Evolutionary conservation across 2,888 invertebrate species (phyloP).

Genomic region (Plebejus melissa): DNA sequence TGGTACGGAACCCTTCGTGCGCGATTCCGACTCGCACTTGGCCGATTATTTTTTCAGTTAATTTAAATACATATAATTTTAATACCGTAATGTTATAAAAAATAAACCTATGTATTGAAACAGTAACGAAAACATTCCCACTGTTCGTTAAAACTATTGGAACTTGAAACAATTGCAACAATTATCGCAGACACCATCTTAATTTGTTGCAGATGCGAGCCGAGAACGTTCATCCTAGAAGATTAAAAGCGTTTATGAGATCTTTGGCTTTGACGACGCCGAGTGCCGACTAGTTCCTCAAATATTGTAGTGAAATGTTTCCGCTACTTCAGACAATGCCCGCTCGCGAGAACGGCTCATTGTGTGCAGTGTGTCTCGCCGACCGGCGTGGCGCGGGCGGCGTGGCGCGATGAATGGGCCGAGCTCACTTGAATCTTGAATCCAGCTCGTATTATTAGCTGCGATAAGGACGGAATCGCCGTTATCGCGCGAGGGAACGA

Average conservation of each 20-base stretch:
- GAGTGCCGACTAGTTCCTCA: conserved; percentile 29
- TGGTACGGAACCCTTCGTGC: no score
- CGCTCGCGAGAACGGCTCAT: conserved; percentile 48
- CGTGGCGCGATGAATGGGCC: conserved; percentile 65
- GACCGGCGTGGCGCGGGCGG: conserved; percentile 42
- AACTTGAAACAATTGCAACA: background rate
- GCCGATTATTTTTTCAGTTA: background rate
- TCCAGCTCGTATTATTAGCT: conserved; percentile 50
- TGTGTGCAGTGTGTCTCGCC: conserved; percentile 63
- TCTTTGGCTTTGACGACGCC: conserved; percentile 35
- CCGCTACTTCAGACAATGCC: conserved; percentile 60
- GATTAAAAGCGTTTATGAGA: conserved; percentile 36
- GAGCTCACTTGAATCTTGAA: conserved; percentile 61
- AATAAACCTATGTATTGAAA: background rate
- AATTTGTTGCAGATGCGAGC: conserved; percentile 15
- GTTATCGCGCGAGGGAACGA: conserved; percentile 43
- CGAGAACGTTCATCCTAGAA: conserved; percentile 5
- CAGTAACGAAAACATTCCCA: background rate
- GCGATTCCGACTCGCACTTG: no score
- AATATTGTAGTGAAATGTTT: conserved; percentile 27
- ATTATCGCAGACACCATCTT: conserved; percentile 1
- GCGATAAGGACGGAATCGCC: conserved; percentile 41
- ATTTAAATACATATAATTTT: background rate
- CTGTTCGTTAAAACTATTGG: background rate
- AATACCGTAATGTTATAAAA: background rate